phyloP scores from a whole-genome alignment of 2,113 vertebrate genomes.

The Melospiza georgiana region DNA sequence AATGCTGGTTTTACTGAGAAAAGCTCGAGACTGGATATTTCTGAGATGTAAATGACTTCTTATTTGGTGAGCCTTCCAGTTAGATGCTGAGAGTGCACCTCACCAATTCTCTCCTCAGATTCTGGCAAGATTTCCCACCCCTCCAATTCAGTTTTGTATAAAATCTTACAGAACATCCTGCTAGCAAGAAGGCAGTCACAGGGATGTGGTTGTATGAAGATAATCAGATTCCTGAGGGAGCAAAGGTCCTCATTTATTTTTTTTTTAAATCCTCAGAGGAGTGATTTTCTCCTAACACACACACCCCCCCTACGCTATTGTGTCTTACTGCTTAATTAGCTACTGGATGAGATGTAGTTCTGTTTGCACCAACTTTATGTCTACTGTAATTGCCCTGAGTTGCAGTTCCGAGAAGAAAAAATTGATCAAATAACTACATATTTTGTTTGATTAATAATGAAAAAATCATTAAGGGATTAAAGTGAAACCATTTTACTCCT shows the following conservation, averaged over 20 bases:
- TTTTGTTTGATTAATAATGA: slow-evolving; percentile 80
- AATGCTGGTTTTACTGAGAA: background rate
- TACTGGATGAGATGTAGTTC: slow-evolving; percentile 63
- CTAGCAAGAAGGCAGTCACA: background rate
- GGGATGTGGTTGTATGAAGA: background rate
- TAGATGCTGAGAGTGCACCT: background rate
- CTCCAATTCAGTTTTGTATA: background rate
- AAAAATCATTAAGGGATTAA: slow-evolving; percentile 80
- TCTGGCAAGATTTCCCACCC: background rate
- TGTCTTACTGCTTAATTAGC: slow-evolving; percentile 74
- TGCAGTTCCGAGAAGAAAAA: slow-evolving; percentile 64
- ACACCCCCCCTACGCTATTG: background rate
- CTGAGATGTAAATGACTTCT: background rate
- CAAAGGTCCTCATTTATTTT: slow-evolving; percentile 24
- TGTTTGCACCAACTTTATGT: slow-evolving; percentile 73
- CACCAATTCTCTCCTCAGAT: slow-evolving; percentile 25
- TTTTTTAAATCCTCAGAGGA: slow-evolving; percentile 34
- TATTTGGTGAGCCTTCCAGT: background rate
- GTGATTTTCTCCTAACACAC: slow-evolving; percentile 65
- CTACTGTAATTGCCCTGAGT: slow-evolving; percentile 68
- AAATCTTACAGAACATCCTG: slow-evolving; percentile 38
- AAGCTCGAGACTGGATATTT: background rate
- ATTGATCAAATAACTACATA: slow-evolving; percentile 72
- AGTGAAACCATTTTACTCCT: slow-evolving; percentile 75
- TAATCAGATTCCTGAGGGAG: slow-evolving; percentile 58